Conservation (phyloP, 2,888 invertebrate genomes). For the Diploptera punctata region DNA sequence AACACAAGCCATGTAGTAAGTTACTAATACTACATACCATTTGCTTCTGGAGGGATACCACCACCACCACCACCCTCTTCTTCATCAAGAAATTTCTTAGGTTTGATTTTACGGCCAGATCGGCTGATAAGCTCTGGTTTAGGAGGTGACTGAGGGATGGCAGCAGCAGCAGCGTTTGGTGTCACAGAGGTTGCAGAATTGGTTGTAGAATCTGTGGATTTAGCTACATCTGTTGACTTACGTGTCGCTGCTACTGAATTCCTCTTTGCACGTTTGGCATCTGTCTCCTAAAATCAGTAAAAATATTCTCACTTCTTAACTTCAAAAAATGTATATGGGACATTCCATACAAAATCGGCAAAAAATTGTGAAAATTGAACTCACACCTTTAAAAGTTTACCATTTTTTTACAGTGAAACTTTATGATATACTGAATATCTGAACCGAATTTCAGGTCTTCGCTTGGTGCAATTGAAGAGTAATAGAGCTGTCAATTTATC, state of each 20-base stretch:
- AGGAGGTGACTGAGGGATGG: slow-evolving; percentile 36
- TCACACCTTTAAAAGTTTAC: too few relatives aligned
- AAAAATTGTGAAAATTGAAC: too few relatives aligned
- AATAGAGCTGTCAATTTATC: too few relatives aligned
- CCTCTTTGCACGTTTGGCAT: slow-evolving; percentile 16
- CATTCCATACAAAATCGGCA: too few relatives aligned
- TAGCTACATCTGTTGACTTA: background rate
- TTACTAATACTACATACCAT: background rate
- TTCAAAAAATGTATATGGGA: too few relatives aligned
- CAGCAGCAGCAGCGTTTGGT: background rate
- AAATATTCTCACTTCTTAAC: too few relatives aligned
- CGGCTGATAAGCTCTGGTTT: slow-evolving; percentile 67
- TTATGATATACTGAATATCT: too few relatives aligned
- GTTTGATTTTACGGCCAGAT: slow-evolving; percentile 77
- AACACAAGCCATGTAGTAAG: background rate
- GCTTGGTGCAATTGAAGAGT: too few relatives aligned
- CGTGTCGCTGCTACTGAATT: background rate
- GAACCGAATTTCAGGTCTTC: too few relatives aligned
- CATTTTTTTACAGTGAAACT: too few relatives aligned
- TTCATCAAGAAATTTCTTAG: slow-evolving; percentile 57
- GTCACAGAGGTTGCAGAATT: background rate
- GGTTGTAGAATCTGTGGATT: background rate
- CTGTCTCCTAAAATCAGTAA: background rate
- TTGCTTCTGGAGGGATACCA: background rate
- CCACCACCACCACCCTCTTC: slow-evolving; percentile 39